Base-by-base conservation (phyloP, 2,113 vertebrate species). In the Corvus moneduloides region DNA sequence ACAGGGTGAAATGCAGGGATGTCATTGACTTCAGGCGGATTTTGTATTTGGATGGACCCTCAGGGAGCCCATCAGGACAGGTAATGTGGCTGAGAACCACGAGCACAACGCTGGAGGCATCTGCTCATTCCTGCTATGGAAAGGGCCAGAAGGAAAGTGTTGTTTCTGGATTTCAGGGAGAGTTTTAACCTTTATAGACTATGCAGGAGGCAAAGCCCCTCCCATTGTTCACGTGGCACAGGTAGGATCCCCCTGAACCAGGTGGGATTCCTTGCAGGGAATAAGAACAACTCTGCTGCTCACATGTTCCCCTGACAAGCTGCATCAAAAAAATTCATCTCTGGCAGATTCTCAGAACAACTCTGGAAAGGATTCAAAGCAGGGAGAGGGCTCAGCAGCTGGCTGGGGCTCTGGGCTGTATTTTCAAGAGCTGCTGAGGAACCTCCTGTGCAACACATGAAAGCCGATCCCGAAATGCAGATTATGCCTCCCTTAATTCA, bases 381-480 rank as follows among this genome's bases (percentile, higher is more conserved):
- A 86, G 61, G 56, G 73, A 84, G 56, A 93, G 76, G 94, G 94
- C 89, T 63, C 88, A 75, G 93, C 88, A 88, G 93, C 94, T 72
- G 87, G 93, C 89, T 52, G 74, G 27, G 77, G 90, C 86, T 51
- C 83, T 48, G 73, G 7, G 56, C 90, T 61, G 83, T 49, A 22
- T 63, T 93, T 94, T 69, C 61, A 55, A 92, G 78, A 71, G 82
- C 95, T 93, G 95, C 92, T 2, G 88, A 95, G 83, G 87, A 96
- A 84, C 93, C 95, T 96, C 83, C 95, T 39, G 77, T 90, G 76
- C 90, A 76, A 59, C 68, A 39, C 77, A 16, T 46, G 87, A 95
- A 95, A 96, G 69, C 66, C 15, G 71, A 95, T 80, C 84, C 93
- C 14, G 9, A 90, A 78, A 63, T 2, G n/a, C 93, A 72, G 61